Evolutionary conservation across 2,888 invertebrate species (phyloP).

Genomic region (Cantharis rufa): DNA sequence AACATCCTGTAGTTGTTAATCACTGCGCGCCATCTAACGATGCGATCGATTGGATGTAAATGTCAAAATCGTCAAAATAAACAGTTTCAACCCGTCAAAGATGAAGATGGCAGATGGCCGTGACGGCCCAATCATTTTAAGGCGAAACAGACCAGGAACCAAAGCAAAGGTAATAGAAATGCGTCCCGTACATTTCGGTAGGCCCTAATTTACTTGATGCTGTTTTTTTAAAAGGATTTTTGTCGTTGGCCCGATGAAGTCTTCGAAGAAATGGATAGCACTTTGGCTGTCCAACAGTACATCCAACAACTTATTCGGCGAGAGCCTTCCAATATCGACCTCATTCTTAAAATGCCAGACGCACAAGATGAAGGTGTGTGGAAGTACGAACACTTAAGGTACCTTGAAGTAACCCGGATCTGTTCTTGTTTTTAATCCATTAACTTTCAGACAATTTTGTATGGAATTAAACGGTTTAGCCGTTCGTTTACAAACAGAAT

Average conservation of each 20-base stretch:
- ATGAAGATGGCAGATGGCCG: conserved; percentile 73
- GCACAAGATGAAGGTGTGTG: conserved; percentile 98
- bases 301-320: conserved; percentile 96
- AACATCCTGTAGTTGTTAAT: neutral
- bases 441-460: conserved; percentile 85
- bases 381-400: conserved; percentile 99
- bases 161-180: conserved; percentile 73
- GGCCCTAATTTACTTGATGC: neutral
- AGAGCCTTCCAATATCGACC: conserved; percentile 91
- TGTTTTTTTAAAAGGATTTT: conserved; percentile 74
- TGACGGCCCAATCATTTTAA: conserved; percentile 78
- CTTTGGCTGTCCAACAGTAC: conserved; percentile 96
- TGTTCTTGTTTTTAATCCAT: neutral
- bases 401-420: conserved; percentile 20
- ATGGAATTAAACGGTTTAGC: conserved; percentile 99
- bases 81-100: conserved; percentile 47
- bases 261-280: conserved; percentile 99
- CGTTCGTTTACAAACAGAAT: conserved; percentile 93
- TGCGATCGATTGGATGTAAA: neutral
- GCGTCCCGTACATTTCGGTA: neutral
- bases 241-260: conserved; percentile 97
- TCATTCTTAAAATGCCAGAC: conserved; percentile 94
- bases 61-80: neutral
- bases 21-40: neutral
- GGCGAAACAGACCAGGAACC: conserved; percentile 90